Evolutionary conservation across 2,888 invertebrate species (phyloP), one percentile per base, ranked within the genome.

Genomic region (Eilema depressum): DNA sequence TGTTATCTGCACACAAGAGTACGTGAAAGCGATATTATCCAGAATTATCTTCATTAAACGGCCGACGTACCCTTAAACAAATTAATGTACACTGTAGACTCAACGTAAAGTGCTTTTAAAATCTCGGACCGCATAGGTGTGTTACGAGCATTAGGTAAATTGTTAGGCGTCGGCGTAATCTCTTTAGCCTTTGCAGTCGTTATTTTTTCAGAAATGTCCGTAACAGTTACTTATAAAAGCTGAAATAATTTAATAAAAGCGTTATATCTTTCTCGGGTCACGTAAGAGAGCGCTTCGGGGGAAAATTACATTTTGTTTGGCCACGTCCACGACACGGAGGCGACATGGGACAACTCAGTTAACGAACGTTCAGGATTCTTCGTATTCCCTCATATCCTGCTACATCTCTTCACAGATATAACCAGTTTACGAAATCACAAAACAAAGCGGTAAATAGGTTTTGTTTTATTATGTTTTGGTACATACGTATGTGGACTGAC

Each of bases 231-330:
- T 92, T 93, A 90, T 90, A 90, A 92, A 92, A 91, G 93, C 92
- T 90, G 88, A 92, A 90, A 93, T 95, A 93, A 94, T 94, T 93
- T 93, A 92, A 94, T 94, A 94, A 93, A 93, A 92, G 87, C 93
- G 91, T 93, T 93, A 92, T 93, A 94, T 94, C 92, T 93, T 92
- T 88, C 89, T 88, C 88, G 93, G 93, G 94, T 95, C 95, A 95
- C 95, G 95, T 94, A 94, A 93, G 92, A 91, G 92, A 89, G 86
- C 89, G 92, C 92, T 92, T 91, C 89, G 91, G 93, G 88, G 86
- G 90, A 91, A 94, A 94, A 94, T 95, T 94, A 95, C 93, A 94
- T 95, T 95, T 93, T 94, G 94, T 93, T 94, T 93, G 91, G 91
- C 92, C 93, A 92, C 93, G 93, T 92, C 87, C 91, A 85, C 85